Evolutionary conservation across 2,888 invertebrate species (phyloP), one percentile per base, ranked within the genome.

Genomic region (Hemistola chrysoprasaria): DNA sequence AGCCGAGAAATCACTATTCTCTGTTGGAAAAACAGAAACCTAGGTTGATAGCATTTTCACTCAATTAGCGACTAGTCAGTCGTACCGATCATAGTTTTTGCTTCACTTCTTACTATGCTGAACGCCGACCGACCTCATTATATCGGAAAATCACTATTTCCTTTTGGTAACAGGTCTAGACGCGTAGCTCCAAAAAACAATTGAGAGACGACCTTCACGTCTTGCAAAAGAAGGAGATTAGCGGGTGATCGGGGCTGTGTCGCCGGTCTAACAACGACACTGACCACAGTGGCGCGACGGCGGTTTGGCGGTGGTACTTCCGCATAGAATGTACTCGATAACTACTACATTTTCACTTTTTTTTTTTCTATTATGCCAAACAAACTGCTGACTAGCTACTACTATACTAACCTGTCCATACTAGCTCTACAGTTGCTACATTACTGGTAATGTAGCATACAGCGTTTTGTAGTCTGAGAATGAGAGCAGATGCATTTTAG

Each of bases 11-110:
- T 33, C 35, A 49, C 51, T 55, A 49, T 36, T 36, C 39, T 47
- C 41, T 46, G 40, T 38, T 53, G 64, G 56, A 64, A 61, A 60
- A 60, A 59, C 56, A 56, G 53, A 66, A 71, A 71, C 68, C 62
- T 65, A 55, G 47, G 32, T 46, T 41, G 62, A 59, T 44, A 55
- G 63, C 51, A 49, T 74, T 72, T 74, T 70, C 65, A 60, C 57
- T 67, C 66, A 69, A 77, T 78, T 75, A 76, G 72, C 53, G 67
- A 61, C 70, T 71, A 71, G 69, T 64, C 71, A 74, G 56, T 71
- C 65, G 72, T 51, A 65, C 61, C 50, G 57, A 55, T 66, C 66
- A 65, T 63, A 55, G 56, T 82, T 82, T 80, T 85, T 83, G 64
- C 70, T 42, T 56, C 35, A 63, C 55, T 83, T 84, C 69, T 83